A percentile compares a stretch with the other conserved stretches of the same genome.
Evolutionary conservation across 1,140 invertebrate species (phyloP).

Genomic region (Drosophila littoralis): DNA sequence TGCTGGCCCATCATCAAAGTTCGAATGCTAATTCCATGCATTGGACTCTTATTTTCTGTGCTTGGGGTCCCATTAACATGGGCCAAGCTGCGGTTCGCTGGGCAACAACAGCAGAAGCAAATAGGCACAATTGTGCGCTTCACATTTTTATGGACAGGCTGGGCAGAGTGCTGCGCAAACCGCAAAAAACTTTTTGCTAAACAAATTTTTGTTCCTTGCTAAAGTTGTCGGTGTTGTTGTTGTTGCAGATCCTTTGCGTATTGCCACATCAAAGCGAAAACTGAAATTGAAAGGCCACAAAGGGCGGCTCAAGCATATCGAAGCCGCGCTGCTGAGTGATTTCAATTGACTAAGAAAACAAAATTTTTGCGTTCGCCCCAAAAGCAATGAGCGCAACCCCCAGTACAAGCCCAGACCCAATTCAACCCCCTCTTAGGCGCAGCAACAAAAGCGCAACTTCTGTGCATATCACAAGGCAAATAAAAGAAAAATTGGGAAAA

Average conservation of each 20-base stretch:
- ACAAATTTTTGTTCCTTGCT: conserved; percentile 54
- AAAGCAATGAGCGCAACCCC: background rate
- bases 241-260: conserved; percentile 22
- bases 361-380: conserved; percentile 52
- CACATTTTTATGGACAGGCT: conserved; percentile 60
- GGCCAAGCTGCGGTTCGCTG: conserved; percentile 56
- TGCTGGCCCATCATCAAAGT: conserved; percentile 6
- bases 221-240: conserved; percentile 1
- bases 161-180: conserved; percentile 54
- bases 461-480: conserved; percentile 37
- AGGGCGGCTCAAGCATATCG: conserved; percentile 57
- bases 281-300: conserved; percentile 59
- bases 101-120: conserved; percentile 17
- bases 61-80: conserved; percentile 26
- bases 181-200: conserved; percentile 64
- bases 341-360: conserved; percentile 83
- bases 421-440: conserved; percentile 33
- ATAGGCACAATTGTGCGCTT: conserved; percentile 48
- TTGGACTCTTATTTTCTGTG: background rate
- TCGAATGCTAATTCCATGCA: conserved; percentile 18
- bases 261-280: conserved; percentile 76
- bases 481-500: conserved; percentile 22
- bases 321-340: conserved; percentile 66
- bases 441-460: conserved; percentile 74
- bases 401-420: background rate